Evolutionary conservation across 2,888 invertebrate genomes (phyloP).

Genomic region (Dioctria rufipes): DNA sequence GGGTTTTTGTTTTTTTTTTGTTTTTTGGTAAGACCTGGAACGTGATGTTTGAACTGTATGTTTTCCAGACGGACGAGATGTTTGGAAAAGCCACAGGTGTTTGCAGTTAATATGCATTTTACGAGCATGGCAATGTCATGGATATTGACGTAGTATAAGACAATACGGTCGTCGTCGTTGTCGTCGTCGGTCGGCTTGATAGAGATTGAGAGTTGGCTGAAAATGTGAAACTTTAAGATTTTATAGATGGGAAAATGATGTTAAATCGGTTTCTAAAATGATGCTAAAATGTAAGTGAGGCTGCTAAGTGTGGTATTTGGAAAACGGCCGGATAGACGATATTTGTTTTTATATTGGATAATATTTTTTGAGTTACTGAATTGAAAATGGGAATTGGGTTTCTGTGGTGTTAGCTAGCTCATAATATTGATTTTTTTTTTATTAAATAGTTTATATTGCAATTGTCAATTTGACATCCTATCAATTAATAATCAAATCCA

Average conservation of each 20-base stretch:
- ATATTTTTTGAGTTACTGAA: too few species aligned
- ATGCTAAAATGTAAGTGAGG: background rate
- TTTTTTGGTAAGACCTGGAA: conserved; percentile 37
- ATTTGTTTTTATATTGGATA: too few species aligned
- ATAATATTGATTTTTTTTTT: too few species aligned
- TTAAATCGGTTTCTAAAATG: conserved; percentile 7
- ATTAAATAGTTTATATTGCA: too few species aligned
- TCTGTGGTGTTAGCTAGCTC: too few species aligned
- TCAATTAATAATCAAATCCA: too few species aligned
- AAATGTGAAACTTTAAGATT: conserved; percentile 41
- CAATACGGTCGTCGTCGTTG: conserved; percentile 14
- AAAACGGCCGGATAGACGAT: too few species aligned
- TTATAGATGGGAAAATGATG: conserved; percentile 29
- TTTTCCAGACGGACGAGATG: conserved; percentile 25
- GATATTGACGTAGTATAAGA: conserved; percentile 24
- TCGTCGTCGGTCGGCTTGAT: background rate
- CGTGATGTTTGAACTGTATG: conserved; percentile 46
- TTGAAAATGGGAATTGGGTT: too few species aligned
- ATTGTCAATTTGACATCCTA: too few species aligned
- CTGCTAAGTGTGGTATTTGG: too few species aligned
- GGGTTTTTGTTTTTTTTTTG: background rate
- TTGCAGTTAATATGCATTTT: conserved; percentile 50
- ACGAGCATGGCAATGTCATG: conserved; percentile 22
- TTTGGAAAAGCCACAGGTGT: conserved; percentile 47
- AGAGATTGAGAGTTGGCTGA: background rate